phyloP scores from a whole-genome alignment of 2,113 vertebrate genomes.

The Chroicocephalus ridibundus region DNA sequence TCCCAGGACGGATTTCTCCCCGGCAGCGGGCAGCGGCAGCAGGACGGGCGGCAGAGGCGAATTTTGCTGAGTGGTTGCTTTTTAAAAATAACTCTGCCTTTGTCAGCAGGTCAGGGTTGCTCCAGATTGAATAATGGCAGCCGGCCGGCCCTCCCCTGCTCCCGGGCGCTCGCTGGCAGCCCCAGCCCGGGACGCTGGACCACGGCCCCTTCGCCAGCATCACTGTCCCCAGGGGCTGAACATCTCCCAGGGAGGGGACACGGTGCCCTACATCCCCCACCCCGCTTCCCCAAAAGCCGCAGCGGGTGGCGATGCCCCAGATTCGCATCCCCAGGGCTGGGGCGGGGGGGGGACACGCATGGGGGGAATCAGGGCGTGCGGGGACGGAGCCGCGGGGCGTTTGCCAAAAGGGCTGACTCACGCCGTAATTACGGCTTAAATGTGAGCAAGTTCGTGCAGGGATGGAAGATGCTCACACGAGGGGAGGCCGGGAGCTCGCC shows the following conservation, averaged over 20 bases:
- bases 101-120: constrained; percentile 72
- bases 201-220: background rate
- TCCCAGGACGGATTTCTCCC: background rate
- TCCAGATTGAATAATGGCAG: constrained; percentile 62
- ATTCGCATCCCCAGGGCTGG: background rate
- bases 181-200: background rate
- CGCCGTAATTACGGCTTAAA: background rate
- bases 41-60: constrained; percentile 16
- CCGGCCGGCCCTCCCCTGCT: constrained; percentile 44
- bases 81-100: constrained; percentile 75
- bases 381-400: background rate
- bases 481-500: background rate
- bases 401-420: constrained; percentile 17
- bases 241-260: fast-evolving
- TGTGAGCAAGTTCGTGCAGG: background rate
- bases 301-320: background rate
- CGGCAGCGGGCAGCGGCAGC: background rate
- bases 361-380: background rate
- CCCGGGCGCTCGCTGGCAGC: background rate
- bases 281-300: background rate
- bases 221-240: background rate
- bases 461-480: constrained; percentile 19
- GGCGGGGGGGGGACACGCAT: fast-evolving
- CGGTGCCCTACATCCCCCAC: background rate
- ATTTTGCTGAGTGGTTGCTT: constrained; percentile 69